phyloP scores from a whole-genome alignment of 2,888 invertebrate species.

The Harpalus rufipes region DNA sequence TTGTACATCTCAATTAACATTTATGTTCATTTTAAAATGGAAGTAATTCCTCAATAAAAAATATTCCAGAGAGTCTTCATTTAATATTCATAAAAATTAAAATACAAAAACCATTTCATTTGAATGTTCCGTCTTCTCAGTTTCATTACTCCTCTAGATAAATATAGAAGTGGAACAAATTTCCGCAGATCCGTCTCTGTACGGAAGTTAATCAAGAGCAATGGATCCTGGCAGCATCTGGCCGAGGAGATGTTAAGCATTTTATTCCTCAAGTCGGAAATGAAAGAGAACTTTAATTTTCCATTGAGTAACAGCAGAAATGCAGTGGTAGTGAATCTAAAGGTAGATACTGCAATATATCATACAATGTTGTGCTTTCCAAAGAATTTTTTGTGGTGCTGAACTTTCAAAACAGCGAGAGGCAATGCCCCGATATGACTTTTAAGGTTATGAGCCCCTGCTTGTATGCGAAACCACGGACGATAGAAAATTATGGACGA shows the following conservation, averaged over 20 bases:
- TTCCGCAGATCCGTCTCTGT: constrained; percentile 27
- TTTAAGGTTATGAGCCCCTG: constrained; percentile 46
- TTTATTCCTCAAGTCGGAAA: constrained; percentile 46
- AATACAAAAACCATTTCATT: constrained; percentile 25
- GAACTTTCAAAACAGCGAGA: constrained; percentile 50
- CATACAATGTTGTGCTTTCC: background rate
- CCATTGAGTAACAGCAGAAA: background rate
- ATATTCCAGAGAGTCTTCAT: background rate
- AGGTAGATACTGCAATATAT: constrained; percentile 33
- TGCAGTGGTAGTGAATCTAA: constrained; percentile 1
- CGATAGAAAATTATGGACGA: constrained; percentile 40
- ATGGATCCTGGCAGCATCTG: constrained; percentile 44
- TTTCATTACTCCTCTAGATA: constrained; percentile 28
- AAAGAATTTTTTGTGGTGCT: constrained; percentile 44
- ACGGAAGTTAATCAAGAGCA: constrained; percentile 48
- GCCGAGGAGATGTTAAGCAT: constrained; percentile 34
- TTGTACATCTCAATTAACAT: background rate
- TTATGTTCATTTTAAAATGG: background rate
- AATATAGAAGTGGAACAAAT: constrained; percentile 36
- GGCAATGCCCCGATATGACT: constrained; percentile 53
- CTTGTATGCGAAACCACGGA: constrained; percentile 58
- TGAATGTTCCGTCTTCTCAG: constrained; percentile 20
- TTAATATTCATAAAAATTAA: constrained; percentile 37
- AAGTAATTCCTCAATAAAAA: constrained; percentile 18
- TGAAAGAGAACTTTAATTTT: constrained; percentile 54